Percentiles rank a stretch among this genome's conserved stretches.
Evolutionary conservation across 1,140 invertebrate species (phyloP).

Genomic region (Drosophila orena): DNA sequence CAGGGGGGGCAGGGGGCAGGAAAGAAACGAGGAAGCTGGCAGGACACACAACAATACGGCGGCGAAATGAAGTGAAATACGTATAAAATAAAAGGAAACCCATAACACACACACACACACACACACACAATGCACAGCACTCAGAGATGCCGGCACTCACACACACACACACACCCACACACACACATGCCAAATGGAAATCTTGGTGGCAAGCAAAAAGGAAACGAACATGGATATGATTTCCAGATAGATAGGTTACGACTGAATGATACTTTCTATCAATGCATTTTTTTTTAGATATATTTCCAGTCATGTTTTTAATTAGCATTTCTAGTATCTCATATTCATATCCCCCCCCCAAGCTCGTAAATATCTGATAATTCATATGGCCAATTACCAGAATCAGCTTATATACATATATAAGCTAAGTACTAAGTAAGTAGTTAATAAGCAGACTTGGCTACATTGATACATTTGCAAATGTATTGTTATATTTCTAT

Average conservation of each 20-base stretch:
- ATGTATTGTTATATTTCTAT: neutral
- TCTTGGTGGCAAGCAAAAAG: neutral
- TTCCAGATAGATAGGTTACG: slow-evolving; percentile 2
- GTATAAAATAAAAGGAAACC: slow-evolving; percentile 71
- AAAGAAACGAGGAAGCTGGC: neutral
- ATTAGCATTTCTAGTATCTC: too few species aligned
- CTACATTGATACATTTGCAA: neutral
- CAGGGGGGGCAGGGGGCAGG: too few species aligned
- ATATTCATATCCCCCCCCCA: too few species aligned
- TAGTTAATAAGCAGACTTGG: neutral
- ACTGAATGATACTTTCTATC: slow-evolving; percentile 5
- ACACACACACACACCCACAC: slow-evolving; percentile 1
- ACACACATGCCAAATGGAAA: slow-evolving; percentile 19
- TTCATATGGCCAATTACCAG: neutral
- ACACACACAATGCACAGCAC: slow-evolving; percentile 22
- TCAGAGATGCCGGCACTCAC: neutral
- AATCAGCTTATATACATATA: neutral
- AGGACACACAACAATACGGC: slow-evolving; percentile 43
- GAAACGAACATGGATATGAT: neutral
- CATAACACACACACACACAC: slow-evolving; percentile 52
- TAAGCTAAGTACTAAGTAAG: too few species aligned
- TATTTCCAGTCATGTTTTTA: too few species aligned
- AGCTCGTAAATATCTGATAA: neutral
- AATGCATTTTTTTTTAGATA: too few species aligned
- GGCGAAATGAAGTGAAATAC: slow-evolving; percentile 76